phyloP scores from a whole-genome alignment of 2,888 invertebrate species.

The Tetragonula carbonaria region DNA sequence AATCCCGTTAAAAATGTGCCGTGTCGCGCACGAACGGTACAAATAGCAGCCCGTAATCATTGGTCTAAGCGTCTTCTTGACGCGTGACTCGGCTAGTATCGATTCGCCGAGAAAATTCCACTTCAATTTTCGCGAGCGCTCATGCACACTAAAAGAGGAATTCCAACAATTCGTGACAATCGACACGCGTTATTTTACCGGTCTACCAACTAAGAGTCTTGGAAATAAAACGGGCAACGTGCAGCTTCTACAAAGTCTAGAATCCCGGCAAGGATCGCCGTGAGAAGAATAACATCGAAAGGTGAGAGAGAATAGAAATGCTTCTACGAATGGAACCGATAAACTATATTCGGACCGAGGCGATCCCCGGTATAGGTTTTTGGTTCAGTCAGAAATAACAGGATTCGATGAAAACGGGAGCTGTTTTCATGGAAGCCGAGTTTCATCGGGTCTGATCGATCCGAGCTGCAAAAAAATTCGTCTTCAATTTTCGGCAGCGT shows the following conservation, averaged over 20 bases:
- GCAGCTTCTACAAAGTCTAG: not conserved
- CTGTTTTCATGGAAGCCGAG: constrained; percentile 27
- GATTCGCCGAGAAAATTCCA: constrained; percentile 45
- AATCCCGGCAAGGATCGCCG: not conserved
- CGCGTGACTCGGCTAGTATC: constrained; percentile 28
- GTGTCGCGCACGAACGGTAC: constrained; percentile 3
- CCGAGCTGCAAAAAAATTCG: constrained; percentile 60
- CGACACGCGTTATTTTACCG: constrained; percentile 2
- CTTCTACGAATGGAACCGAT: not conserved
- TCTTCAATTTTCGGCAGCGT: constrained; percentile 73
- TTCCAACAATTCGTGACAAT: constrained; percentile 24
- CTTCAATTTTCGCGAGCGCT: constrained; percentile 54
- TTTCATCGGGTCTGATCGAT: constrained; percentile 56
- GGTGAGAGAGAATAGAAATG: not conserved
- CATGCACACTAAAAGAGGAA: constrained; percentile 43
- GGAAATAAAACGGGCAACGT: not conserved
- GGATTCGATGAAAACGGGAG: constrained; percentile 5
- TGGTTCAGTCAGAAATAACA: not conserved
- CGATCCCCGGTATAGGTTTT: not conserved
- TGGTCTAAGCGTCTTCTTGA: constrained; percentile 29
- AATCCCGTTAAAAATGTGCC: constrained; percentile 22
- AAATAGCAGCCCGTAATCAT: constrained; percentile 9
- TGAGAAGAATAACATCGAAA: not conserved
- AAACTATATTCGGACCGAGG: not conserved
- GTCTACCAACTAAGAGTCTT: not conserved